Evolutionary conservation across 2,113 vertebrate species (phyloP).

Genomic region (Crocuta crocuta): DNA sequence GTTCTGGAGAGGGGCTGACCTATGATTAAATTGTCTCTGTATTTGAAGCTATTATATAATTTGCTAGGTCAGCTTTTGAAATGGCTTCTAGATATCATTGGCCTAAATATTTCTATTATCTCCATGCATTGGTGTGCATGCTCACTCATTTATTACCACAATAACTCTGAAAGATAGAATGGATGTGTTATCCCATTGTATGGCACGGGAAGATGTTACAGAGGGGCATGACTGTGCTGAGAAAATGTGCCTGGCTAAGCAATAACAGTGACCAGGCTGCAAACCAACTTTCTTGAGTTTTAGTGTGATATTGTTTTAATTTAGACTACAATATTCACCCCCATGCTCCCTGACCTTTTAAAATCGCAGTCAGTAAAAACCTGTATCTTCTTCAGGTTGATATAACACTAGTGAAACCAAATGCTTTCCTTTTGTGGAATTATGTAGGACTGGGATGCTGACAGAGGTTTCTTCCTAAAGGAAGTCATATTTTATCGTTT

Average conservation of each 20-base stretch:
- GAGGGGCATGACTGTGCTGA: neutral
- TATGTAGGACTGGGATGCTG: neutral
- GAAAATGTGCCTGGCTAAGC: neutral
- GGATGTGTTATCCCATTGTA: neutral
- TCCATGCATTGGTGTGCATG: neutral
- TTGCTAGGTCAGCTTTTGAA: neutral
- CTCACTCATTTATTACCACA: neutral
- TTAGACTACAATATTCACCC: neutral
- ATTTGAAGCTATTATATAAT: neutral
- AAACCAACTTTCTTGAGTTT: neutral
- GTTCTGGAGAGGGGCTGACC: neutral
- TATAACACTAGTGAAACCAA: neutral
- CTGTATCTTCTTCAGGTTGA: neutral
- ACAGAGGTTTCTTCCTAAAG: neutral
- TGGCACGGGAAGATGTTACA: neutral
- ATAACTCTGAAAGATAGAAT: neutral
- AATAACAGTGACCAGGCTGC: neutral
- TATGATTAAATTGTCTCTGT: neutral
- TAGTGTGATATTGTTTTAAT: neutral
- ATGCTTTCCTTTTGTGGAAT: neutral
- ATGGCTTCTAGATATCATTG: neutral
- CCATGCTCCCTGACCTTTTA: neutral
- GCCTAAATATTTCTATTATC: neutral
- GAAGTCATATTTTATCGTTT: neutral
- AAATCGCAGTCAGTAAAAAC: neutral